phyloP scores from a whole-genome alignment of 2,888 invertebrate species.

The Diogma glabrata region DNA sequence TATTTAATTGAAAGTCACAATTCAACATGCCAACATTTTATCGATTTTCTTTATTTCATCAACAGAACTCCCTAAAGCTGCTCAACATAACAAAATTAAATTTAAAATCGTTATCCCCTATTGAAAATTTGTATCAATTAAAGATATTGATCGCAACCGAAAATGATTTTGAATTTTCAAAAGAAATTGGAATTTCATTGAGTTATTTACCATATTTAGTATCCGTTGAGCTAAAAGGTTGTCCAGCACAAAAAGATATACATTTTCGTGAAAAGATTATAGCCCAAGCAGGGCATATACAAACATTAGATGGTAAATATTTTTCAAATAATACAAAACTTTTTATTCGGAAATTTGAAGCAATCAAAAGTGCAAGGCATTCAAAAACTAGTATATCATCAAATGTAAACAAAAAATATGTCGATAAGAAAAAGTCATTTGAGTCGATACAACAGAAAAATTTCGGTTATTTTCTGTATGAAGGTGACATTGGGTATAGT shows the following conservation, averaged over 20 bases:
- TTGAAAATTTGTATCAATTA: conserved; percentile 41
- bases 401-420: not conserved
- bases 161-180: conserved; percentile 44
- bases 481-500: conserved; percentile 3
- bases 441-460: not conserved
- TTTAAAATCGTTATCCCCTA: conserved; percentile 42
- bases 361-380: conserved; percentile 1
- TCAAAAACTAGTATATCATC: not conserved
- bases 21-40: not conserved
- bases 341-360: conserved; percentile 51
- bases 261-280: conserved; percentile 57
- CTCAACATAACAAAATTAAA: conserved; percentile 54
- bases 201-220: conserved; percentile 43
- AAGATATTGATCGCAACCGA: conserved; percentile 45
- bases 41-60: conserved; percentile 19
- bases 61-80: conserved; percentile 44
- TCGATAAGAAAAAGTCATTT: not conserved
- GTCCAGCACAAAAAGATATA: conserved; percentile 50
- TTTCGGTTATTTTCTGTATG: conserved; percentile 1
- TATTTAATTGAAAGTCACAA: not conserved
- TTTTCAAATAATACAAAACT: conserved; percentile 46
- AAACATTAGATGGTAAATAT: conserved; percentile 45
- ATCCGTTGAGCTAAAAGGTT: conserved; percentile 46
- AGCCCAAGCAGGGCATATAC: conserved; percentile 47
- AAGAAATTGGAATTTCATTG: conserved; percentile 35